Conservation (phyloP, 2,888 invertebrate genomes). For the Lamellibrachia columna region DNA sequence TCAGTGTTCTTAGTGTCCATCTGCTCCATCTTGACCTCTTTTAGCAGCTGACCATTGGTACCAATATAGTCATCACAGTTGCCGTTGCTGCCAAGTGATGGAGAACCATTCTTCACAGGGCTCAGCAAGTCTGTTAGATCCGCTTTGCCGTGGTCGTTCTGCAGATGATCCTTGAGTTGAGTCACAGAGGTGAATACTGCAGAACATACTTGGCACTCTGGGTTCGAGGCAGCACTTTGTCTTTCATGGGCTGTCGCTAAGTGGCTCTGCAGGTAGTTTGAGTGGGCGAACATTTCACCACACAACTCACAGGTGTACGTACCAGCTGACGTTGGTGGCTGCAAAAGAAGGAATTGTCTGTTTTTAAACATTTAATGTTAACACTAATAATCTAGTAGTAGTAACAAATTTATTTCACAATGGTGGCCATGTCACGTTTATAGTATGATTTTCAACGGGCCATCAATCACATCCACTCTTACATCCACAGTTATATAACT, state of each 20-base stretch:
- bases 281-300: conserved; percentile 30
- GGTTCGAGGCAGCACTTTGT: neutral
- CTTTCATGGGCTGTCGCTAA: conserved; percentile 30
- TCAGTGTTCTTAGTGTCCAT: neutral
- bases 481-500: no score
- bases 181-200: conserved; percentile 16
- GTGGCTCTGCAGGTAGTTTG: conserved; percentile 31
- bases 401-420: no score
- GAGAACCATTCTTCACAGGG: neutral
- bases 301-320: conserved; percentile 33
- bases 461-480: no score
- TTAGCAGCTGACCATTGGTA: neutral
- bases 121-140: neutral
- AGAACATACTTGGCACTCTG: conserved; percentile 29
- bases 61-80: neutral
- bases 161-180: conserved; percentile 7
- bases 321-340: conserved; percentile 24
- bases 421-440: no score
- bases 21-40: neutral
- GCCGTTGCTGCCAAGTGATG: neutral
- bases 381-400: no score
- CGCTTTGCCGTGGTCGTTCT: neutral
- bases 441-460: no score
- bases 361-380: neutral
- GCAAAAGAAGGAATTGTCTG: neutral